Evolutionary conservation across 2,888 invertebrate genomes (phyloP).

Genomic region (Dioctria linearis): DNA sequence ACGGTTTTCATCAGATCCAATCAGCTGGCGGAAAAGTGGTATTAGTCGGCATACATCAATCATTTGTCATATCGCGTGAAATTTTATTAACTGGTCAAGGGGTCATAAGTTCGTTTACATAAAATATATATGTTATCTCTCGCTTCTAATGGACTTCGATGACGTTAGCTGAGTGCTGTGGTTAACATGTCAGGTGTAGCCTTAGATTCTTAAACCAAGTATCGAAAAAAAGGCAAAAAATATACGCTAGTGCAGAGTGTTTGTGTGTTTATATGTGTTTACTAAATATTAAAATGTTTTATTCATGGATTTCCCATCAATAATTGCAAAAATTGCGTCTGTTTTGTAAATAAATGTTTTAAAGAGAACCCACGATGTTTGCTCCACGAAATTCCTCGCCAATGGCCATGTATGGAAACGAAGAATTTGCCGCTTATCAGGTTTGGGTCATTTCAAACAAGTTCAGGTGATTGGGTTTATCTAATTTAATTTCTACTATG

Average conservation of each 20-base stretch:
- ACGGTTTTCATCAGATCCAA: neutral
- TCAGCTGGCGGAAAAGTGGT: neutral
- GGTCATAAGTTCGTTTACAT: neutral
- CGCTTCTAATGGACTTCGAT: slow-evolving; percentile 7
- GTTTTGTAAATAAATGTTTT: slow-evolving; percentile 17
- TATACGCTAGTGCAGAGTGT: neutral
- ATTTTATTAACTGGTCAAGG: neutral
- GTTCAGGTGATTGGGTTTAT: slow-evolving; percentile 38
- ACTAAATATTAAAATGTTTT: slow-evolving; percentile 21
- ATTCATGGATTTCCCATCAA: slow-evolving; percentile 9
- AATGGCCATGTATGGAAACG: slow-evolving; percentile 67
- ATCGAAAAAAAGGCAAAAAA: neutral
- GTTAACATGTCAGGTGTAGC: slow-evolving; percentile 33
- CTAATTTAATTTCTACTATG: neutral
- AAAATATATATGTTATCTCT: neutral
- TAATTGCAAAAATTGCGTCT: neutral
- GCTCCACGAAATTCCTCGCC: slow-evolving; percentile 71
- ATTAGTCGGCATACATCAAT: neutral
- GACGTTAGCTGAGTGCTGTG: slow-evolving; percentile 17
- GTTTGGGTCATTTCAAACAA: slow-evolving; percentile 61
- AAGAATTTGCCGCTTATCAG: slow-evolving; percentile 71
- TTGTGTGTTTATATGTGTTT: neutral
- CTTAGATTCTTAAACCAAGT: slow-evolving; percentile 11
- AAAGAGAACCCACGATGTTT: slow-evolving; percentile 65
- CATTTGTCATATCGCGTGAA: neutral